A percentile compares a stretch with the other conserved stretches of the same genome.
phyloP scores from a whole-genome alignment of 2,888 invertebrate genomes.

The Coremacera marginata region DNA sequence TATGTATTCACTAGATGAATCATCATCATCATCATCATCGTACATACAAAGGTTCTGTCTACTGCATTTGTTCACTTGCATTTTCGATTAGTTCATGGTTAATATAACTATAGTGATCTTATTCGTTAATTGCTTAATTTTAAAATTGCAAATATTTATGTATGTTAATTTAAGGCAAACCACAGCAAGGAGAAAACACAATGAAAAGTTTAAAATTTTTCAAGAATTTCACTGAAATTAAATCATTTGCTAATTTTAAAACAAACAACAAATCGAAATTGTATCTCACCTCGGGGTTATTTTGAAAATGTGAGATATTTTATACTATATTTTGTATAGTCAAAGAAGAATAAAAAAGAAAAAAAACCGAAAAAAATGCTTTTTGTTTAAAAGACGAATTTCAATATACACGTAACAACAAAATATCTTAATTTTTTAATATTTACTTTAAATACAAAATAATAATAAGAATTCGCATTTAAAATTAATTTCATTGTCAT shows the following conservation, averaged over 20 bases:
- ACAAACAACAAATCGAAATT: constrained; percentile 26
- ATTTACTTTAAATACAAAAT: background rate
- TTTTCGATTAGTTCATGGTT: background rate
- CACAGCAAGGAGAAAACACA: background rate
- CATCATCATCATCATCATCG: background rate
- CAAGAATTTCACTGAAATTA: constrained; percentile 16
- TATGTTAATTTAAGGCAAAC: too few species aligned
- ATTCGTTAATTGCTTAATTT: background rate
- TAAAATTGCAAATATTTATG: background rate
- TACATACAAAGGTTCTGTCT: background rate
- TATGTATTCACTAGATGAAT: background rate
- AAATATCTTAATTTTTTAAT: background rate
- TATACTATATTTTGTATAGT: background rate
- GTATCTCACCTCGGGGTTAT: constrained; percentile 37
- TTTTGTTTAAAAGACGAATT: background rate
- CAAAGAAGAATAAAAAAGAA: background rate
- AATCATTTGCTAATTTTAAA: constrained; percentile 36
- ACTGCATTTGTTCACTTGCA: background rate
- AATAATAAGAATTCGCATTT: background rate
- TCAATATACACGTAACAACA: background rate
- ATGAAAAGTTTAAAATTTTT: background rate
- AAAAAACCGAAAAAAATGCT: background rate
- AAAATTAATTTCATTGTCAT: constrained; percentile 8
- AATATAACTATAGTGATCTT: background rate
- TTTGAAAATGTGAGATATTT: constrained; percentile 26